Percentiles rank a stretch among this genome's conserved stretches.
phyloP scores from a whole-genome alignment of 2,888 invertebrate species.

The Desoria tigrina region DNA sequence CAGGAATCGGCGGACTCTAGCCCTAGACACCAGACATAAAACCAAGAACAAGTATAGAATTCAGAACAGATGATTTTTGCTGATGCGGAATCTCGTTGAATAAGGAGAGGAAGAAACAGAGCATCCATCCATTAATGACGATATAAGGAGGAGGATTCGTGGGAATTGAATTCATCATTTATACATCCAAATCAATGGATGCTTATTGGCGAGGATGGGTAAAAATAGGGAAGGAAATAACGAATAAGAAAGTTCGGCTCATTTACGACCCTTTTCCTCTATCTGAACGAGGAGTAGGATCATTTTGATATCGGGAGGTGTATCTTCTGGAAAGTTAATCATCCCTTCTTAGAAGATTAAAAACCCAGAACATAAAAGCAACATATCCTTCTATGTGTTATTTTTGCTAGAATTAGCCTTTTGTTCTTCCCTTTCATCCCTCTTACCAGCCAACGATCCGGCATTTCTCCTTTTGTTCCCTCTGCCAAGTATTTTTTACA shows the following conservation, averaged over 20 bases:
- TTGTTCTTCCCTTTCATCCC: background rate
- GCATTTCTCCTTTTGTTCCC: slow-evolving; percentile 3
- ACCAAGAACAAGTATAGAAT: slow-evolving; percentile 8
- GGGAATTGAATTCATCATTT: no score
- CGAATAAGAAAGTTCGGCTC: background rate
- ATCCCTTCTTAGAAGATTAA: slow-evolving; percentile 38
- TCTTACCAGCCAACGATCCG: background rate
- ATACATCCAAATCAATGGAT: slow-evolving; percentile 4
- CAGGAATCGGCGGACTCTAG: no score
- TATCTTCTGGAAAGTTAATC: slow-evolving; percentile 39
- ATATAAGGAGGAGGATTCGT: no score
- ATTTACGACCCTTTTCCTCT: background rate
- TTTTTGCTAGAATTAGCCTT: background rate
- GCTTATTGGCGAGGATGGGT: background rate
- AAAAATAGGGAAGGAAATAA: background rate
- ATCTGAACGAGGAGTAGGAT: background rate
- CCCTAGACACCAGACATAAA: background rate
- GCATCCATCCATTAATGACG: background rate
- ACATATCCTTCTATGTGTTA: slow-evolving; percentile 1
- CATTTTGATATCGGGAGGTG: background rate
- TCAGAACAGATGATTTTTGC: background rate
- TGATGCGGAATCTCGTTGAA: background rate
- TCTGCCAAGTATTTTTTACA: no score
- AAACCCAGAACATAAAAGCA: slow-evolving; percentile 28
- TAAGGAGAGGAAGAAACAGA: background rate